Evolutionary conservation across 2,113 vertebrate genomes (phyloP).

Genomic region (Lepus americanus): DNA sequence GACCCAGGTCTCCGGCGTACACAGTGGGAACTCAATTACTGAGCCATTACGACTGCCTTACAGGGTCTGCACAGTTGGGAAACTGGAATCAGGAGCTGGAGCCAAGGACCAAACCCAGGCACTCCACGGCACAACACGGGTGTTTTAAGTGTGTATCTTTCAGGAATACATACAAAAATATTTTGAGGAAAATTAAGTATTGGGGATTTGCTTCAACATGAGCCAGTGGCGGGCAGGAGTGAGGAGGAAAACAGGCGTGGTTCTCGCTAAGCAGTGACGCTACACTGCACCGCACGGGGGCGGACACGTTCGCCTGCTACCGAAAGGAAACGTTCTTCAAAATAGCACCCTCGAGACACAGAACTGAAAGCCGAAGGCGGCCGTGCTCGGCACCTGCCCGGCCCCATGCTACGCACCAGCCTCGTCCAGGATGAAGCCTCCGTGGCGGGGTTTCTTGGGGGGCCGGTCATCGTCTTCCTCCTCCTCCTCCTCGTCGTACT

Average conservation of each 20-base stretch:
- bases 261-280: no score
- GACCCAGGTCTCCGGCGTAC: no score
- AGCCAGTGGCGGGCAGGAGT: background rate
- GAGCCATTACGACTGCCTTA: no score
- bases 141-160: background rate
- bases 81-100: no score
- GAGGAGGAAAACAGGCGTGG: background rate
- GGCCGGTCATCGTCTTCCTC: conserved; percentile 95
- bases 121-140: no score
- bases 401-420: conserved; percentile 88
- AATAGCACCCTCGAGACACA: background rate
- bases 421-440: conserved; percentile 96
- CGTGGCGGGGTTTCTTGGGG: conserved; percentile 93
- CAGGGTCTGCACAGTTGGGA: no score
- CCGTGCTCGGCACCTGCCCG: no score
- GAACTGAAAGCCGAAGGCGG: no score
- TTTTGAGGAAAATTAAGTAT: background rate
- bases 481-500: conserved; percentile 95
- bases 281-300: accelerated
- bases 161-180: background rate
- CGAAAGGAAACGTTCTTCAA: background rate
- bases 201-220: background rate
- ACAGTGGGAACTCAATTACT: no score
- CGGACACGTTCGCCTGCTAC: background rate
- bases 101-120: no score